Evolutionary conservation across 2,113 vertebrate genomes (phyloP).

Genomic region (Mystacornis crossleyi): DNA sequence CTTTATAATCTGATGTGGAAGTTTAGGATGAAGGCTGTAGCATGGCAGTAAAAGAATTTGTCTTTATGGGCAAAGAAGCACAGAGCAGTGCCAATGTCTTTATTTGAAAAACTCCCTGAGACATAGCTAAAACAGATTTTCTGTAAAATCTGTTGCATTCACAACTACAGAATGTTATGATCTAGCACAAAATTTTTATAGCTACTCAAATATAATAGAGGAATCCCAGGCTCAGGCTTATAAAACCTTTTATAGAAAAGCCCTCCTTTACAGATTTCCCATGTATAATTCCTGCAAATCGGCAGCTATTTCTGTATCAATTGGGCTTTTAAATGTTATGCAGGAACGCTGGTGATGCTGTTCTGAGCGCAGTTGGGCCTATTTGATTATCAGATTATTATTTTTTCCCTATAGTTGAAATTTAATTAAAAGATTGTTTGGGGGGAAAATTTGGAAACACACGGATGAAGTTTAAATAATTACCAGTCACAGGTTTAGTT

Average conservation of each 20-base stretch:
- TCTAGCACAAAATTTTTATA: slow-evolving; percentile 54
- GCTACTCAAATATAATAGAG: slow-evolving; percentile 38
- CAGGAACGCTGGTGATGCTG: neutral
- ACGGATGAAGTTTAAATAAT: slow-evolving; percentile 15
- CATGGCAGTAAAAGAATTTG: neutral
- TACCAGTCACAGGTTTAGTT: neutral
- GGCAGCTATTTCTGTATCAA: neutral
- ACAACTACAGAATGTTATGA: slow-evolving; percentile 58
- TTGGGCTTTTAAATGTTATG: neutral
- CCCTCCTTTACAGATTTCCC: neutral
- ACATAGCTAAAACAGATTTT: slow-evolving; percentile 54
- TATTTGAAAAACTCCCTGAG: slow-evolving; percentile 38
- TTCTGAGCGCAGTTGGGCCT: neutral
- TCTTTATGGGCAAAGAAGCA: neutral
- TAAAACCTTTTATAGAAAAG: slow-evolving; percentile 2
- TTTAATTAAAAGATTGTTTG: neutral
- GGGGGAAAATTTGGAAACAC: neutral
- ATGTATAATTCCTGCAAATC: neutral
- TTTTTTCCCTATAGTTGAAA: neutral
- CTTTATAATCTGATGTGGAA: neutral
- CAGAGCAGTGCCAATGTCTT: slow-evolving; percentile 1
- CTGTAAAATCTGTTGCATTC: slow-evolving; percentile 55
- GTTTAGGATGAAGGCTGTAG: neutral
- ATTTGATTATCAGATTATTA: neutral
- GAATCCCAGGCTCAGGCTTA: slow-evolving; percentile 22